A percentile compares a stretch with the other conserved stretches of the same genome.
These are phyloP conservation scores for Paradisaea rubra DNA, from an alignment of 2,113 vertebrate species.

Conservation along the genomic window DNA sequence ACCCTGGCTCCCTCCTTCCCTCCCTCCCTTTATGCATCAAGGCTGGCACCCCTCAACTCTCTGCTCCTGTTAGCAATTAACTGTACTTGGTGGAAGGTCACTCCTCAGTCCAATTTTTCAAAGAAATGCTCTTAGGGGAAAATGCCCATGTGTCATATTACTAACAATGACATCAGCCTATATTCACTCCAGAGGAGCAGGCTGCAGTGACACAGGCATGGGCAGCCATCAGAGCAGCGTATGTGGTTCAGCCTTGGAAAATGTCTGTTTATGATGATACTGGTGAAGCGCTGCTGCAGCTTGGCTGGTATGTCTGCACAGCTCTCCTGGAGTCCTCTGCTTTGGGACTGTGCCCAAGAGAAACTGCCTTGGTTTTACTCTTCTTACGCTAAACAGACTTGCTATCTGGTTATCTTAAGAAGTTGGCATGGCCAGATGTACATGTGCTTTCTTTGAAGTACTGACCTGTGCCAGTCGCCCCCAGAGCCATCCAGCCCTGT, in stretches of 20 bases:
- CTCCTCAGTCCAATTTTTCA: not conserved
- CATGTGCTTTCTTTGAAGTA: not conserved
- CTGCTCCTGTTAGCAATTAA: not conserved
- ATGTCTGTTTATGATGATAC: not conserved
- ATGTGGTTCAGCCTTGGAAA: not conserved
- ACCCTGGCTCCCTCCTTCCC: not conserved
- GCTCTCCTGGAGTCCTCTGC: not conserved
- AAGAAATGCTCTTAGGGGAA: not conserved
- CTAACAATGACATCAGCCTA: not conserved
- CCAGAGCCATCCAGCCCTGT: not conserved
- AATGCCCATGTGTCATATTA: not conserved
- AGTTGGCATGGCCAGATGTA: not conserved
- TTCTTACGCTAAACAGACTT: not conserved
- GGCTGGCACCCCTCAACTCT: not conserved
- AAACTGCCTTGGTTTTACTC: not conserved
- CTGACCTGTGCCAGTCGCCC: accelerated
- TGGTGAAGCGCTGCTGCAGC: not conserved
- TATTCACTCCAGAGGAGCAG: not conserved
- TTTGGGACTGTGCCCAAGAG: not conserved
- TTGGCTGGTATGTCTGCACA: accelerated
- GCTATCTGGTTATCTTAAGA: not conserved
- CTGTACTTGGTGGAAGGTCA: not conserved
- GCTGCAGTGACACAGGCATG: not conserved
- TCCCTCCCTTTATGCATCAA: not conserved
- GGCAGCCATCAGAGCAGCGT: accelerated